Evolutionary conservation across 2,797 vertebrate genomes (phyloP).

Genomic region (Lemur catta): DNA sequence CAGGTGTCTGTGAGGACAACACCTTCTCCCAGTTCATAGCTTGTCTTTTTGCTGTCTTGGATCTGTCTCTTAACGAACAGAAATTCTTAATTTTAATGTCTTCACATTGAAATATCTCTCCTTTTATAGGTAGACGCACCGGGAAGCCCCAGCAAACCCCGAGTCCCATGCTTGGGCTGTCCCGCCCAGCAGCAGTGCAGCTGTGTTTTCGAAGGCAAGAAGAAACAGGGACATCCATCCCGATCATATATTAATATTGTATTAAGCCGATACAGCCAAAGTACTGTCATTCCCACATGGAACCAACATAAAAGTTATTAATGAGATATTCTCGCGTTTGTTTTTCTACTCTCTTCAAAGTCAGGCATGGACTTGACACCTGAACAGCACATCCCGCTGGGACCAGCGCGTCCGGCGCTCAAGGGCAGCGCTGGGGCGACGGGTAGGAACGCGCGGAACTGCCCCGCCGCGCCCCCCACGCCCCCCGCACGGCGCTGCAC

Average conservation of each 20-base stretch:
- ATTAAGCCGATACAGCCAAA: rapidly evolving
- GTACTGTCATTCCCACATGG: rapidly evolving
- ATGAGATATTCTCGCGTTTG: neutral
- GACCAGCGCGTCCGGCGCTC: neutral
- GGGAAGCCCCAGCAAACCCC: rapidly evolving
- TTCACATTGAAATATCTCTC: too few species aligned
- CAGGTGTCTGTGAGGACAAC: neutral
- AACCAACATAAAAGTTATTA: rapidly evolving
- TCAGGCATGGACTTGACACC: neutral
- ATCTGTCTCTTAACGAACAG: neutral
- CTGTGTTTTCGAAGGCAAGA: neutral
- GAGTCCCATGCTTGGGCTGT: neutral
- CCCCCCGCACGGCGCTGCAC: neutral
- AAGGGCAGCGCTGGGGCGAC: rapidly evolving
- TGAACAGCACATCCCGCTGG: rapidly evolving
- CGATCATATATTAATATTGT: rapidly evolving
- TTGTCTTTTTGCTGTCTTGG: neutral
- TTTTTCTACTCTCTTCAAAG: neutral
- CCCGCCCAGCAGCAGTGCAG: rapidly evolving
- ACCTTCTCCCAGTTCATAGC: neutral
- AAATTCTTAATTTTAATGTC: neutral
- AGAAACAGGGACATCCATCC: neutral
- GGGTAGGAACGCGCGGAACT: too few species aligned
- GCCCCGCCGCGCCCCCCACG: too few species aligned
- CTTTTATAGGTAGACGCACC: neutral